Evolutionary conservation across 2,113 vertebrate species (phyloP), one percentile per base, ranked within the genome.

Genomic region (Barbus barbus): DNA sequence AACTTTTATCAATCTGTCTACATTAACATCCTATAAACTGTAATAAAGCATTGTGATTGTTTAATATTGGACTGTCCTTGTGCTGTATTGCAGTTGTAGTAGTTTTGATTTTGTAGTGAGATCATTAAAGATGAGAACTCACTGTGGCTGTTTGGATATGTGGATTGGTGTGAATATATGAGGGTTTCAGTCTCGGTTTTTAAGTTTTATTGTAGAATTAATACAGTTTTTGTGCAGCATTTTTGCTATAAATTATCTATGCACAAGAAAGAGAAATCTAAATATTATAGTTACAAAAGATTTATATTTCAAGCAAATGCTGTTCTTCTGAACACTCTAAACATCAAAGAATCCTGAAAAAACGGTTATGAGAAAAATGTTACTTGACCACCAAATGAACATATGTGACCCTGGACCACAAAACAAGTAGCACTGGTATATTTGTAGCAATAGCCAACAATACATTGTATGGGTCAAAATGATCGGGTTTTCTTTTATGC

Each of bases 1-100:
- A 85, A 87, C 89, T 85, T 84, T 90, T 92, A 89, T 79, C 90
- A 88, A 89, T 88, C 87, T 89, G 89, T 87, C 87, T 89, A 88
- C 12, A 82, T 53, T 85, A 85, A 76, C 84, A 81, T 83, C 81
- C 82, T 78, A 7, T 60, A 65, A 58, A 48, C 83, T 38, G 58
- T 58, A 82, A 88, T 86, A 84, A 87, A 67, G 85, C 84, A 86
- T 88, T 89, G 88, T 86, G 80, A 89, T 88, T 65, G 81, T 87
- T 86, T 90, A 84, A 76, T 80, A 75, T 84, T 53, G 76, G 81
- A 73, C 84, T 90, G 84, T 81, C 88, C 83, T 91, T 90, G 84
- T 56, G 36, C 56, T 60, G 13, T 38, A 60, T 44, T 61, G 75
- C 31, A 36, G 75, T 28, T 78, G 26, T 78, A 26, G 36, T 78